Evolutionary conservation across 2,113 vertebrate species (phyloP).

Genomic region (Connochaetes taurinus): DNA sequence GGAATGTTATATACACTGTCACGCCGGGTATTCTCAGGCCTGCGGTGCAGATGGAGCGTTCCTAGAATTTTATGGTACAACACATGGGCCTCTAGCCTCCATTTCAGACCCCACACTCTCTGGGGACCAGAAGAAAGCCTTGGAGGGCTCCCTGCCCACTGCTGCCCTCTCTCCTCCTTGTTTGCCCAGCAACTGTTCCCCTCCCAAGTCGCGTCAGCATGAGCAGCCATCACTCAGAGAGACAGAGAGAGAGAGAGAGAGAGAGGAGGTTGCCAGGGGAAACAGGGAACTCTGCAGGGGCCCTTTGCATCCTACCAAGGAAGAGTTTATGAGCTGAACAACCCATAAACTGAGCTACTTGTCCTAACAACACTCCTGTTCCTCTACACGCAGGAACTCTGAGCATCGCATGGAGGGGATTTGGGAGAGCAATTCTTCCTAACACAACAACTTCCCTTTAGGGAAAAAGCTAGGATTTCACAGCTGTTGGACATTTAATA

Average conservation of each 20-base stretch:
- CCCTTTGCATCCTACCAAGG: background rate
- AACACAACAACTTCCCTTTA: background rate
- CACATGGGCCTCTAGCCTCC: background rate
- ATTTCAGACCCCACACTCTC: background rate
- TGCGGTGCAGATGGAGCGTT: conserved; percentile 67
- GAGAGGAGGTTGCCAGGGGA: background rate
- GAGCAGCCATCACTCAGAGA: background rate
- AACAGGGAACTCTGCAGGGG: accelerated
- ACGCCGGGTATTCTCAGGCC: conserved; percentile 54
- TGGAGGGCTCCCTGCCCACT: background rate
- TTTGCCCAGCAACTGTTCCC: background rate
- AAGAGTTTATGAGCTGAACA: background rate
- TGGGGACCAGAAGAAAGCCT: background rate
- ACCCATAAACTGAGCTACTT: background rate
- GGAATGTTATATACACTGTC: conserved; percentile 64
- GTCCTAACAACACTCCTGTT: background rate
- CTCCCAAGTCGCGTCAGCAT: accelerated
- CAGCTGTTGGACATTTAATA: background rate
- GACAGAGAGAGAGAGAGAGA: background rate
- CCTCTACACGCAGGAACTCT: no score
- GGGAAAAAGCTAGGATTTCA: background rate
- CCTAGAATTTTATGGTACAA: conserved; percentile 31
- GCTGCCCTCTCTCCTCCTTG: background rate
- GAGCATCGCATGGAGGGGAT: accelerated
- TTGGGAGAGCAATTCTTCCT: accelerated